These are phyloP conservation scores for Zygothrica quintamaculata DNA, from an alignment of 2,888 invertebrate genomes.

Conservation along the genomic window DNA sequence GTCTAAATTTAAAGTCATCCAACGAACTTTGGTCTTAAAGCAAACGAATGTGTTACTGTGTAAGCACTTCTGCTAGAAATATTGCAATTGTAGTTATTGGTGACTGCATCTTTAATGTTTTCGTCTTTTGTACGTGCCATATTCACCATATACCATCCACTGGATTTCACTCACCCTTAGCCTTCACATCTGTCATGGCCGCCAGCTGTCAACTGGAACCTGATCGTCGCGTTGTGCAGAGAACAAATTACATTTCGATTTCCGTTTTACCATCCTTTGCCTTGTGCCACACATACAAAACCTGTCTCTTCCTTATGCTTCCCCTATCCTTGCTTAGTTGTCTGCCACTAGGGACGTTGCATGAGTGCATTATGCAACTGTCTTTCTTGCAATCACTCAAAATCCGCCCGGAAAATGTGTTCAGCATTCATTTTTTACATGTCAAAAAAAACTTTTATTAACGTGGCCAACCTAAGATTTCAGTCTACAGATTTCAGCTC, in stretches of 20 bases:
- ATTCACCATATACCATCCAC: constrained; percentile 31
- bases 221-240: constrained; percentile 58
- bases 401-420: constrained; percentile 45
- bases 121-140: constrained; percentile 50
- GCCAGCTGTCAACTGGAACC: constrained; percentile 63
- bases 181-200: constrained; percentile 59
- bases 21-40: constrained; percentile 38
- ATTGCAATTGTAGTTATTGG: constrained; percentile 7
- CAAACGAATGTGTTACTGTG: too few relatives aligned
- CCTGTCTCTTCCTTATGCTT: background rate
- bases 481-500: too few relatives aligned
- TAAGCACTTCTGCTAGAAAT: constrained; percentile 27
- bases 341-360: constrained; percentile 4
- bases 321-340: background rate
- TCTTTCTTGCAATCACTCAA: constrained; percentile 40
- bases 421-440: constrained; percentile 28
- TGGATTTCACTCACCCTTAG: constrained; percentile 3
- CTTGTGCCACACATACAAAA: constrained; percentile 13
- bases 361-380: constrained; percentile 58
- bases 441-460: constrained; percentile 47
- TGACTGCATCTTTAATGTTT: constrained; percentile 33
- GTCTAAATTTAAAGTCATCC: constrained; percentile 26
- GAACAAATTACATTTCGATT: constrained; percentile 75
- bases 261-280: constrained; percentile 49
- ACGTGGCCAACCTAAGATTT: constrained; percentile 29